These are phyloP conservation scores for Gymnoscopelus microlampas DNA, from an alignment of 2,797 vertebrate species.

Conservation along the genomic window DNA sequence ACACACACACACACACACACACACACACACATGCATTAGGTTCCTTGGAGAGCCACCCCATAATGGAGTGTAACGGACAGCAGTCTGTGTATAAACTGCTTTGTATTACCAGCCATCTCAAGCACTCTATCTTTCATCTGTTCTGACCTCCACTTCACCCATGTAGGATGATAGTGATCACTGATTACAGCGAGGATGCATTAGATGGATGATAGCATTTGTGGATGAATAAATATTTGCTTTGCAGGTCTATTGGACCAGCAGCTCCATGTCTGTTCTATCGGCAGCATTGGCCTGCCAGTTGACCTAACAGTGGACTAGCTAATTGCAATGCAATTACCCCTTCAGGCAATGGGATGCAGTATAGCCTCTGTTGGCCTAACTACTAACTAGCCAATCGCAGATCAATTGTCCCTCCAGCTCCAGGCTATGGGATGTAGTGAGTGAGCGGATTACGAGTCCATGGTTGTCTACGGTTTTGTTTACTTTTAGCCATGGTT, in stretches of 20 bases:
- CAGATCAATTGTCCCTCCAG: too few relatives aligned
- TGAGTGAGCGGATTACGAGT: too few relatives aligned
- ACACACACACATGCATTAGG: slow-evolving; percentile 36
- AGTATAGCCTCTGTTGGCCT: too few relatives aligned
- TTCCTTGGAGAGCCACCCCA: slow-evolving; percentile 45
- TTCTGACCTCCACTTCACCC: slow-evolving; percentile 36
- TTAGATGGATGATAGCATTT: slow-evolving; percentile 19
- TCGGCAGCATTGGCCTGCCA: slow-evolving; percentile 5
- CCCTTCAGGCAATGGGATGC: too few relatives aligned
- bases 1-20: neutral
- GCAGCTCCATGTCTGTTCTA: slow-evolving; percentile 20
- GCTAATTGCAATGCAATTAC: too few relatives aligned
- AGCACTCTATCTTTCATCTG: slow-evolving; percentile 33
- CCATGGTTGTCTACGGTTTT: too few relatives aligned
- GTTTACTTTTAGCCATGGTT: too few relatives aligned
- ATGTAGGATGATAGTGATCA: slow-evolving; percentile 22
- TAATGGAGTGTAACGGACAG: slow-evolving; percentile 76
- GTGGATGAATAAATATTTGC: slow-evolving; percentile 13
- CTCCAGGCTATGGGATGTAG: too few relatives aligned
- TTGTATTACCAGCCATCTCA: slow-evolving; percentile 49
- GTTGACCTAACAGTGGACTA: neutral
- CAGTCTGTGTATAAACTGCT: slow-evolving; percentile 47
- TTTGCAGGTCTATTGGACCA: slow-evolving; percentile 9
- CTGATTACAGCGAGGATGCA: slow-evolving; percentile 27
- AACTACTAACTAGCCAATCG: too few relatives aligned